phyloP scores from a whole-genome alignment of 2,888 invertebrate species.

The Lasioglossum figueresi region DNA sequence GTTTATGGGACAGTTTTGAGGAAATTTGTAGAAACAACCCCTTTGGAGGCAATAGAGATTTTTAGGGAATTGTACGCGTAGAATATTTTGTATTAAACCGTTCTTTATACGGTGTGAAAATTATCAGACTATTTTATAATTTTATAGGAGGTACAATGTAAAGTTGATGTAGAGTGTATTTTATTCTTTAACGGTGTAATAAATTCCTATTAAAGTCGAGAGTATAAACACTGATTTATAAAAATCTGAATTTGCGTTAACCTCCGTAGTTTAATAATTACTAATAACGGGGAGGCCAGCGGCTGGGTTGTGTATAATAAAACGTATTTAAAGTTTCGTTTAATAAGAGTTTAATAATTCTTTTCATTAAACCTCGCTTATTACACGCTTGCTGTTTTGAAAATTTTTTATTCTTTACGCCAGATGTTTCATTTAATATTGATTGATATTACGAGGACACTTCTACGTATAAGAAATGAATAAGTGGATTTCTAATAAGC shows the following conservation, averaged over 20 bases:
- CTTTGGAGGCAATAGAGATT: not conserved
- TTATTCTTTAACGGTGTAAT: not conserved
- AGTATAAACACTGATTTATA: not conserved
- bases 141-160: not conserved
- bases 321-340: not conserved
- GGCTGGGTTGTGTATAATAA: not conserved
- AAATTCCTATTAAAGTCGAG: not conserved
- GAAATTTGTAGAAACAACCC: not conserved
- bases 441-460: not conserved
- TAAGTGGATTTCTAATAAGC: not conserved
- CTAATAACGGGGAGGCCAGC: not conserved
- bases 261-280: constrained; percentile 1
- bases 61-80: not conserved
- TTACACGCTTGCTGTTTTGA: not conserved
- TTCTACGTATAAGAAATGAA: not conserved
- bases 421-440: not conserved
- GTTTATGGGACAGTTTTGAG: not conserved
- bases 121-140: not conserved
- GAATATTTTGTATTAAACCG: not conserved
- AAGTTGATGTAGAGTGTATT: not conserved
- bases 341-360: not conserved
- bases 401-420: not conserved
- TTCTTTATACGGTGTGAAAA: not conserved
- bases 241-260: not conserved
- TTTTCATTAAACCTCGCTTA: not conserved